Evolutionary conservation across 2,113 vertebrate species (phyloP), one percentile per base, ranked within the genome.

Genomic region (Mesoclemmys tuberculata): DNA sequence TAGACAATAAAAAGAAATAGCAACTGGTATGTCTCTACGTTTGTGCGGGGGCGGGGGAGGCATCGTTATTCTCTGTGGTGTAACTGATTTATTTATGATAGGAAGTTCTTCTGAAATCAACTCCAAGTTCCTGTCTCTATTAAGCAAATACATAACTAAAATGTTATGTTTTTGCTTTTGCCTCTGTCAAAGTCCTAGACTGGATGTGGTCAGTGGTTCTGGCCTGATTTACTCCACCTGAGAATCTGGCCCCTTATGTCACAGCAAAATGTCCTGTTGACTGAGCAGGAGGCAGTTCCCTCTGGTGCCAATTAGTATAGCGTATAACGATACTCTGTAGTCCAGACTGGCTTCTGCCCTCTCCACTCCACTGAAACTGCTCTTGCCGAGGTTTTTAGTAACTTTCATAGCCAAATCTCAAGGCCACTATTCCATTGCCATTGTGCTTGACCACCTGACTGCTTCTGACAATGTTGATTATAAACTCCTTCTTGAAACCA

Each of bases 371-470:
- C 64, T 96, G 93, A 79, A 94, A 92, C 64, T 80, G 93, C 90
- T 92, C 68, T 92, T 96, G 95, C 95, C 96, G 96, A 95, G 87
- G 81, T 93, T 94, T 87, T 95, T 94, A 87, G 94, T 92, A 96
- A 91, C 90, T 81, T 96, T 92, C 89, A 91, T 83, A 92, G 92
- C 97, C 95, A 97, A 51, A 96, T 92, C 93, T 96, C 94, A 88
- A 92, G 85, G 93, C 95, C 93, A 94, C 94, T 94, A 94, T 95
- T 95, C 81, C 5, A 2, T 90, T 97, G 95, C 93, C 92, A 96
- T 96, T 96, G 96, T 97, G 85, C 88, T 95, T 95, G 96, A 94
- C 94, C 90, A 96, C 93, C 94, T 97, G 96, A 89, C 93, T 93
- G 80, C 78, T 82, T 96, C 92, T 96, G 95, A 95, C 93, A 95